A percentile compares a stretch with the other conserved stretches of the same genome.
Evolutionary conservation across 2,113 vertebrate species (phyloP).

Genomic region (Cololabis saira): DNA sequence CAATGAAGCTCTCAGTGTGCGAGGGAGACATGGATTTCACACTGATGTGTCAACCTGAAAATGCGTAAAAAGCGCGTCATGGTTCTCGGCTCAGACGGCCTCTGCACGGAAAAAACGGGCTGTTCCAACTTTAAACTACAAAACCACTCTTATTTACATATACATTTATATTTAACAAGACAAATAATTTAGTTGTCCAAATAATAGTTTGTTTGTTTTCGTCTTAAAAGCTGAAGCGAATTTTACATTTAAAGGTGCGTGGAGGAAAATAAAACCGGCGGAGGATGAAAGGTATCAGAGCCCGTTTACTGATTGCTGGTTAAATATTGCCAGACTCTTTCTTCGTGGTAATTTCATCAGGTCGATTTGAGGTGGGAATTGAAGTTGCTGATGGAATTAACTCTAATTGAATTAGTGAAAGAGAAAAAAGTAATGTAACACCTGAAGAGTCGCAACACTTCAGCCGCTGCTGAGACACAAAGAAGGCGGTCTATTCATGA

Average conservation of each 20-base stretch:
- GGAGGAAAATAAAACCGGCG: background rate
- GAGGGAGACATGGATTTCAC: slow-evolving; percentile 71
- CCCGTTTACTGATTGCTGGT: slow-evolving; percentile 25
- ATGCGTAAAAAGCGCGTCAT: slow-evolving; percentile 80
- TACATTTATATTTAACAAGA: background rate
- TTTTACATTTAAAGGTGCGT: no score
- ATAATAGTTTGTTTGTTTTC: no score
- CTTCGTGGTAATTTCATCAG: slow-evolving; percentile 68
- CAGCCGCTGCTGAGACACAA: slow-evolving; percentile 7
- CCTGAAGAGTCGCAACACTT: slow-evolving; percentile 30
- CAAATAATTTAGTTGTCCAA: no score
- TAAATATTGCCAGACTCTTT: slow-evolving; percentile 61
- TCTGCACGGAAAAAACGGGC: slow-evolving; percentile 45
- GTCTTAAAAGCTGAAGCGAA: no score
- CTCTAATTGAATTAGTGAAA: slow-evolving; percentile 62
- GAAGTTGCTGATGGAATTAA: slow-evolving; percentile 66
- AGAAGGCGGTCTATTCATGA: background rate
- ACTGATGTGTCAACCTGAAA: slow-evolving; percentile 73
- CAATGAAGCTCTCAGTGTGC: slow-evolving; percentile 77
- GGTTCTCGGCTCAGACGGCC: slow-evolving; percentile 52
- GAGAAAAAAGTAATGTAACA: slow-evolving; percentile 32
- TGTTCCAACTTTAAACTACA: background rate
- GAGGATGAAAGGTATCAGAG: background rate
- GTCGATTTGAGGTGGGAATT: slow-evolving; percentile 50
- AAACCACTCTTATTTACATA: no score